phyloP scores from a whole-genome alignment of 2,888 invertebrate species.

The Lasioglossum vierecki region DNA sequence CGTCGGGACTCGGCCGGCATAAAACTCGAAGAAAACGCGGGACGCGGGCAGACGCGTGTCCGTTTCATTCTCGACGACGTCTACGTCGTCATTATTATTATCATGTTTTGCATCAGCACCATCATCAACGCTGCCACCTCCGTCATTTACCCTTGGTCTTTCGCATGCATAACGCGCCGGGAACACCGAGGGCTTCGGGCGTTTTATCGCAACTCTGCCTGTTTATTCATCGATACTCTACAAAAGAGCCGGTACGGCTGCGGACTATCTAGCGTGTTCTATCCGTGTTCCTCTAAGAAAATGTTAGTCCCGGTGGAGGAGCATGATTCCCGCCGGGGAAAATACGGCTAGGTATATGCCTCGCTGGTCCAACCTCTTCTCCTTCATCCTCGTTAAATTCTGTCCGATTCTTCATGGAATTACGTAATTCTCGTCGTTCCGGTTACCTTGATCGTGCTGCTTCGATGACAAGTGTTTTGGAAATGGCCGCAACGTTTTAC shows the following conservation, averaged over 20 bases:
- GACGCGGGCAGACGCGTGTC: constrained; percentile 62
- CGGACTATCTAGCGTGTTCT: constrained; percentile 21
- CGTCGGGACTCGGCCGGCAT: constrained; percentile 12
- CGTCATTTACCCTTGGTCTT: constrained; percentile 67
- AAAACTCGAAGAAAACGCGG: constrained; percentile 43
- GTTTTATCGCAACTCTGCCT: constrained; percentile 67
- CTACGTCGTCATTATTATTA: constrained; percentile 70
- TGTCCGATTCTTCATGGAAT: constrained; percentile 20
- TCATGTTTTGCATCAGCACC: constrained; percentile 70
- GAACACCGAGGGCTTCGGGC: constrained; percentile 61
- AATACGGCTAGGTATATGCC: neutral
- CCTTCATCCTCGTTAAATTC: neutral
- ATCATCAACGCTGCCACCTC: constrained; percentile 71
- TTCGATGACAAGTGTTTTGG: neutral
- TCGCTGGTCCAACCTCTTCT: neutral
- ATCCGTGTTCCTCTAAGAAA: constrained; percentile 33
- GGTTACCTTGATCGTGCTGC: constrained; percentile 12
- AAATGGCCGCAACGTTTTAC: neutral
- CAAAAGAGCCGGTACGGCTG: constrained; percentile 43
- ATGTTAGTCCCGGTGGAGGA: constrained; percentile 7
- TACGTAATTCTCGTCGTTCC: constrained; percentile 12
- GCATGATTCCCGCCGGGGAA: constrained; percentile 32
- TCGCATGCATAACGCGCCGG: constrained; percentile 65
- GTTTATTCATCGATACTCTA: constrained; percentile 67
- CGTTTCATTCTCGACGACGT: constrained; percentile 67